phyloP scores from a whole-genome alignment of 2,797 vertebrate genomes.

The Nannoperca obscura region DNA sequence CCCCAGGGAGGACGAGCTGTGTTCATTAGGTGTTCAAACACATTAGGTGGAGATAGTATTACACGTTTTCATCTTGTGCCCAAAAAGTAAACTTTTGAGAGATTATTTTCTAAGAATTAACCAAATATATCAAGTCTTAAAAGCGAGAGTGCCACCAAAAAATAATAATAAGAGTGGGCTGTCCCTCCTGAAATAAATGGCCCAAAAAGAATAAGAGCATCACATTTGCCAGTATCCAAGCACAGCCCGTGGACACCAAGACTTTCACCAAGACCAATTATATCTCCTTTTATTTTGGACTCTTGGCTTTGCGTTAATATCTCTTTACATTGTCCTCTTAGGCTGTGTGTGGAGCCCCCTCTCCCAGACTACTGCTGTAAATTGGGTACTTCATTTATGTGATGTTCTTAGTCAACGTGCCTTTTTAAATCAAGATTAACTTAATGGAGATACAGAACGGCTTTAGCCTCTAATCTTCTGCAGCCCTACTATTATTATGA shows the following conservation, averaged over 20 bases:
- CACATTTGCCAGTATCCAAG: slow-evolving; percentile 1
- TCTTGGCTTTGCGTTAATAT: not conserved
- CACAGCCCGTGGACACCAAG: not conserved
- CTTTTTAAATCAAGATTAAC: slow-evolving; percentile 53
- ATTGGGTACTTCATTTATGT: slow-evolving; percentile 43
- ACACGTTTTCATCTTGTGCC: slow-evolving; percentile 37
- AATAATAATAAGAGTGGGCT: not conserved
- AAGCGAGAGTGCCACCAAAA: not conserved
- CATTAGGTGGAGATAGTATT: slow-evolving; percentile 52
- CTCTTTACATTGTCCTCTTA: not conserved
- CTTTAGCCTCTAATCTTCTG: slow-evolving; percentile 31
- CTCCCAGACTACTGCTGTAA: slow-evolving; percentile 32
- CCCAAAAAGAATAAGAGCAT: slow-evolving; percentile 9
- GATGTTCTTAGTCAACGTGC: slow-evolving; percentile 25
- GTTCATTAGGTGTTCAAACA: slow-evolving; percentile 8
- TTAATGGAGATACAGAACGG: slow-evolving; percentile 39
- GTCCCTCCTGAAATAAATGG: not conserved
- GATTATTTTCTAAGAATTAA: slow-evolving; percentile 3
- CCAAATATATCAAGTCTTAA: slow-evolving; percentile 34
- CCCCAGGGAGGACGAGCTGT: slow-evolving; percentile 35
- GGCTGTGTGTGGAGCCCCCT: not conserved
- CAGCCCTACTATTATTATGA: slow-evolving; percentile 23
- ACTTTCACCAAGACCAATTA: not conserved
- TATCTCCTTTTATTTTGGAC: not conserved
- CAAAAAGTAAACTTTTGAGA: slow-evolving; percentile 36